phyloP scores from a whole-genome alignment of 2,888 invertebrate genomes.

The Morpho helenor region DNA sequence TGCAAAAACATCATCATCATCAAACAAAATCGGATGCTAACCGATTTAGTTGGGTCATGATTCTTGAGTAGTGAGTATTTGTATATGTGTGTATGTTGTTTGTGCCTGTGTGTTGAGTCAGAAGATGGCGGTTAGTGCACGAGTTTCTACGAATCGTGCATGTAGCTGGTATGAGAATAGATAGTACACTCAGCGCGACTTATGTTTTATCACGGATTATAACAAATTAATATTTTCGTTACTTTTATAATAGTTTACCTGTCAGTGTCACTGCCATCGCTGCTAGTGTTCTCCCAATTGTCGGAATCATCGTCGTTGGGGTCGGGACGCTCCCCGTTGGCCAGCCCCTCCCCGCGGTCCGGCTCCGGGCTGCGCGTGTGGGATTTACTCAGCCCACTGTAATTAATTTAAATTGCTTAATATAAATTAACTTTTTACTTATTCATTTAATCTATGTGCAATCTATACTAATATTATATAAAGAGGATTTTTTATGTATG shows the following conservation, averaged over 20 bases:
- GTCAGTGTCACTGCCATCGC: slow-evolving; percentile 73
- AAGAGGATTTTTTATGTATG: too few relatives aligned
- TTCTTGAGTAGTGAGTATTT: neutral
- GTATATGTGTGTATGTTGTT: neutral
- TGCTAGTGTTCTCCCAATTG: slow-evolving; percentile 77
- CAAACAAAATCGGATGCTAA: too few relatives aligned
- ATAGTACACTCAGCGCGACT: too few relatives aligned
- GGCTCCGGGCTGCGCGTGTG: slow-evolving; percentile 61
- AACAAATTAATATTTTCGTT: too few relatives aligned
- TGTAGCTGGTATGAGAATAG: too few relatives aligned
- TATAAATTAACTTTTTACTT: slow-evolving; percentile 2
- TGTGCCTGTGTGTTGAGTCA: neutral
- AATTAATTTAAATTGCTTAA: neutral
- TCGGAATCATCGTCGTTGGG: slow-evolving; percentile 66
- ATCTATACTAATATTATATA: too few relatives aligned
- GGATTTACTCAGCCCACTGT: slow-evolving; percentile 20
- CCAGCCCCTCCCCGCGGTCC: slow-evolving; percentile 50
- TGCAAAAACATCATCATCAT: too few relatives aligned
- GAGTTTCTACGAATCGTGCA: too few relatives aligned
- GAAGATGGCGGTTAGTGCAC: too few relatives aligned
- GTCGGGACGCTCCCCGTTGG: slow-evolving; percentile 60
- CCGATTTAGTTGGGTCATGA: too few relatives aligned
- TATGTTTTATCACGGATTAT: too few relatives aligned
- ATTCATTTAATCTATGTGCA: slow-evolving; percentile 22
- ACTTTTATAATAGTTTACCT: slow-evolving; percentile 41